Evolutionary conservation across 2,888 invertebrate genomes (phyloP).

Genomic region (Dione juno): DNA sequence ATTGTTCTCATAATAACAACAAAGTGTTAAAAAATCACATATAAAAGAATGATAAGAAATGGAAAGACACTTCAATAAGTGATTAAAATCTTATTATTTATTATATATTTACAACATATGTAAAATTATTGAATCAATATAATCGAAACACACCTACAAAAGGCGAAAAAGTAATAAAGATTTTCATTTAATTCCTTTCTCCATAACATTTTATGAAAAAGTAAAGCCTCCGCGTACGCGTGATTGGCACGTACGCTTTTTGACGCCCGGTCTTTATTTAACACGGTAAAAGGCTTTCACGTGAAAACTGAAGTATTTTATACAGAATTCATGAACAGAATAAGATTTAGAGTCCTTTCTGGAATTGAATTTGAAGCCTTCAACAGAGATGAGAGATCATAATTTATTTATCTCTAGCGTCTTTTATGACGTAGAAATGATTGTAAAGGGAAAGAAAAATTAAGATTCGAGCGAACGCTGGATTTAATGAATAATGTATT

Average conservation of each 20-base stretch:
- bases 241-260: conserved; percentile 46
- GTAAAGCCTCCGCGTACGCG: conserved; percentile 40
- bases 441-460: conserved; percentile 6
- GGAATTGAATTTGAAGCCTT: conserved; percentile 34
- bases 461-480: background rate
- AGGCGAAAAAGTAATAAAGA: conserved; percentile 36
- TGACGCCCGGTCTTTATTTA: conserved; percentile 43
- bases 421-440: conserved; percentile 23
- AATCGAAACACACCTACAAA: conserved; percentile 10
- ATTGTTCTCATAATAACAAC: too few relatives aligned
- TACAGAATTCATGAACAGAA: conserved; percentile 34
- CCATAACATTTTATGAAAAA: conserved; percentile 45
- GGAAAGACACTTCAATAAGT: too few relatives aligned
- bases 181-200: conserved; percentile 45
- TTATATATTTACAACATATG: too few relatives aligned
- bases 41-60: too few relatives aligned
- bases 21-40: too few relatives aligned
- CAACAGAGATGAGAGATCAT: conserved; percentile 21
- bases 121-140: background rate
- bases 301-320: conserved; percentile 41
- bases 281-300: conserved; percentile 40
- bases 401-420: conserved; percentile 34
- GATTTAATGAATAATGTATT: conserved; percentile 3
- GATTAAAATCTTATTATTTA: too few relatives aligned
- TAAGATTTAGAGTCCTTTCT: conserved; percentile 30